Evolutionary conservation across 2,888 invertebrate genomes (phyloP).

Genomic region (Isotomurus palustris): DNA sequence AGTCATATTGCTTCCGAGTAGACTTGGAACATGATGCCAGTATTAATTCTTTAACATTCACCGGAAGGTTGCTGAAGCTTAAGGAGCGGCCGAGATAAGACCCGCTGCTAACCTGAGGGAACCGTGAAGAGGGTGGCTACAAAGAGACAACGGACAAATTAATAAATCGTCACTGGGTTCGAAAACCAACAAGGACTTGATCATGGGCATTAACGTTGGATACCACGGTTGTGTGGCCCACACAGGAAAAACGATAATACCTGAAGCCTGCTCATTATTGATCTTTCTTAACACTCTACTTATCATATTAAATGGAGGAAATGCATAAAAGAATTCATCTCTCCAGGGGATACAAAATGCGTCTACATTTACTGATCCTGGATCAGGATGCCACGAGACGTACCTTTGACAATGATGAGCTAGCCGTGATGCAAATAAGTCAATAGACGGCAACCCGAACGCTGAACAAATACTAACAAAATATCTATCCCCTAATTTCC

Average conservation of each 20-base stretch:
- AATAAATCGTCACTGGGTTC: slow-evolving; percentile 12
- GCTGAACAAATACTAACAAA: neutral
- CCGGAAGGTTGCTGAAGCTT: neutral
- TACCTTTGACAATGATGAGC: slow-evolving; percentile 8
- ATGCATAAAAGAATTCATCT: slow-evolving; percentile 1
- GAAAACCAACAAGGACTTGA: slow-evolving; percentile 9
- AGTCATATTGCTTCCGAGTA: slow-evolving; percentile 17
- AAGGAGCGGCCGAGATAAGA: slow-evolving; percentile 12
- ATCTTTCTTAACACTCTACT: slow-evolving; percentile 24
- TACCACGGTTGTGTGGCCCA: slow-evolving; percentile 35
- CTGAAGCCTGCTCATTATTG: slow-evolving; percentile 11
- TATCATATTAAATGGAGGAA: slow-evolving; percentile 19
- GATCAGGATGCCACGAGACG: slow-evolving; percentile 12
- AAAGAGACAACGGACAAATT: slow-evolving; percentile 14
- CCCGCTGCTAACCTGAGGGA: slow-evolving; percentile 16
- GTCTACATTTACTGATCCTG: slow-evolving; percentile 9
- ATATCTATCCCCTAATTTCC: neutral
- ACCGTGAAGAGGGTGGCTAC: slow-evolving; percentile 14
- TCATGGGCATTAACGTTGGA: slow-evolving; percentile 14
- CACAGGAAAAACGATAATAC: slow-evolving; percentile 27
- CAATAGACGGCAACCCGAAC: slow-evolving; percentile 1
- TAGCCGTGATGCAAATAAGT: slow-evolving; percentile 13
- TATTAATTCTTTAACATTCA: neutral
- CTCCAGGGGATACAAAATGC: slow-evolving; percentile 19
- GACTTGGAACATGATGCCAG: slow-evolving; percentile 8